Conservation (phyloP, 92 coral and sea anemone genomes). For the Siderastrea siderea region DNA sequence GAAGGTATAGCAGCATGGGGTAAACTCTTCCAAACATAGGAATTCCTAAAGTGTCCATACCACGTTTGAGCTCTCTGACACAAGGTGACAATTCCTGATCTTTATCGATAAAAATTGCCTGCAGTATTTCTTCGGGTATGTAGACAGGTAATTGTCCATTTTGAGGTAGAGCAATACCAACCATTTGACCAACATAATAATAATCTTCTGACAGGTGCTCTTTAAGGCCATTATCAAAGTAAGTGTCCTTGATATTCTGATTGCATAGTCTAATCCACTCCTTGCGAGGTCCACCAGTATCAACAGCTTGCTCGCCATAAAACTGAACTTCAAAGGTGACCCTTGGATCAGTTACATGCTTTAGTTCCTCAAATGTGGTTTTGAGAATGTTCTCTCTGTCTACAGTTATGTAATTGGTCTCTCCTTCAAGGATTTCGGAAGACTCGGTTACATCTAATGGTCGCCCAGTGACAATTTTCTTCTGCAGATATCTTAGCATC, state of each 20-base stretch:
- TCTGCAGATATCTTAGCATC: slow-evolving; percentile 72
- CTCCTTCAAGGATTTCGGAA: slow-evolving; percentile 48
- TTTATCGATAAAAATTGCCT: slow-evolving; percentile 36
- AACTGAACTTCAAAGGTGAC: slow-evolving; percentile 69
- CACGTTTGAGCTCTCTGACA: slow-evolving; percentile 31
- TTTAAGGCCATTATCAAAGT: slow-evolving; percentile 62
- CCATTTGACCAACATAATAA: slow-evolving; percentile 59
- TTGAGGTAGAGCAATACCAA: slow-evolving; percentile 48
- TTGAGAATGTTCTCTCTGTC: slow-evolving; percentile 70
- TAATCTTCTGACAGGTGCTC: slow-evolving; percentile 54
- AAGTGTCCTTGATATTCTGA: slow-evolving; percentile 48
- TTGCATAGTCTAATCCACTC: slow-evolving; percentile 69
- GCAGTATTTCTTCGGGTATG: slow-evolving; percentile 67
- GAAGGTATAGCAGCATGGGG: slow-evolving; percentile 57
- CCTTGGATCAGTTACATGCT: slow-evolving; percentile 22
- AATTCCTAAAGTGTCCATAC: slow-evolving; percentile 47
- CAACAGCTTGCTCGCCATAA: slow-evolving; percentile 62
- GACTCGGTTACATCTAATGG: slow-evolving; percentile 68
- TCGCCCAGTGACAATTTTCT: slow-evolving; percentile 69
- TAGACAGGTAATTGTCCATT: slow-evolving; percentile 63
- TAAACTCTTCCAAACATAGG: slow-evolving; percentile 30
- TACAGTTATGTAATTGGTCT: slow-evolving; percentile 70
- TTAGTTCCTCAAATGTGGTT: slow-evolving; percentile 73
- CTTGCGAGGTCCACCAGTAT: slow-evolving; percentile 64
- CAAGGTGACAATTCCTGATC: slow-evolving; percentile 37